Percentiles rank a stretch among this genome's conserved stretches.
phyloP scores from a whole-genome alignment of 2,113 vertebrate genomes.

The Sterna hirundo region DNA sequence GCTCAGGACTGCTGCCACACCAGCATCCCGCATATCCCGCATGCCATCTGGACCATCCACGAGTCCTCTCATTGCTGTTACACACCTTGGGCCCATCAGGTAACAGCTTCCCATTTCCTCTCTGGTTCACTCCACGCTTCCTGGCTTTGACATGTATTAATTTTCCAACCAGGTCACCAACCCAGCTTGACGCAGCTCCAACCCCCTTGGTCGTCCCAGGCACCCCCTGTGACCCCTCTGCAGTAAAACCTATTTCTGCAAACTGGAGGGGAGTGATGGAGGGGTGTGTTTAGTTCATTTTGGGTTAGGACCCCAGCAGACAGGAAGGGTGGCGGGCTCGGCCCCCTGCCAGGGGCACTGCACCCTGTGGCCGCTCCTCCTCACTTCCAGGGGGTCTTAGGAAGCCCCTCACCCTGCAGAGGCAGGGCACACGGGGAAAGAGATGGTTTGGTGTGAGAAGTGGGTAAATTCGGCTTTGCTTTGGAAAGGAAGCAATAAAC shows the following conservation, averaged over 20 bases:
- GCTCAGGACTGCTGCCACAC: background rate
- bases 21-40: background rate
- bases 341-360: background rate
- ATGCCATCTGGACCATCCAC: fast-evolving
- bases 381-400: background rate
- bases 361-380: fast-evolving
- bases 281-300: background rate
- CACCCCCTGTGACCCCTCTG: no score
- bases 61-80: background rate
- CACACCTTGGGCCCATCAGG: background rate
- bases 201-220: fast-evolving
- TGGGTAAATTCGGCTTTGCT: background rate
- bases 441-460: background rate
- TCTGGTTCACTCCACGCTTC: background rate
- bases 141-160: background rate
- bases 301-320: background rate
- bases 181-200: background rate
- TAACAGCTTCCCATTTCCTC: background rate
- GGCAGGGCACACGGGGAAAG: background rate
- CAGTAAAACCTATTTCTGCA: background rate
- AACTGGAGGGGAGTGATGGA: no score
- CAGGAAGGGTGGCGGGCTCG: background rate
- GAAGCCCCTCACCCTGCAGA: fast-evolving
- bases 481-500: background rate
- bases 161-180: background rate